Evolutionary conservation across 2,113 vertebrate species (phyloP), one percentile per base, ranked within the genome.

Genomic region (Python bivittatus): DNA sequence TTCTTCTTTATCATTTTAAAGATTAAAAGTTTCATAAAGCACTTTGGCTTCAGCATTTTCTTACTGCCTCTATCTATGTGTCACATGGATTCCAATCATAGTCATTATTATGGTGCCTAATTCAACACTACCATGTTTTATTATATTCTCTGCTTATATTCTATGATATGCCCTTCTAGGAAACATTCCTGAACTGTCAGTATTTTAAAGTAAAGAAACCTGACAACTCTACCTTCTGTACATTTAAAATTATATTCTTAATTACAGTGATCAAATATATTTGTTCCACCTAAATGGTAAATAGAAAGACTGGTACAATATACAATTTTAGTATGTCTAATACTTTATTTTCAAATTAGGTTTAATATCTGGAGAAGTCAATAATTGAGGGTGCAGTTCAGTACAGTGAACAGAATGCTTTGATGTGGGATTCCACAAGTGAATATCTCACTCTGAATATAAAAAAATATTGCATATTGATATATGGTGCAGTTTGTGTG

Each of bases 261-360:
- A 52, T 29, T 84, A 42, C n/a, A 56, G 2, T n/a, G 44, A 29
- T 85, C 11, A 20, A 42, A 84, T 10, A 68, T 56, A 29, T 92
- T 57, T 92, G 10, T 22, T 33, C 38, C 54, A 15, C 23, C 52
- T 54, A 33, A 0, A 8, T 58, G 84, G 10, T 92, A 68, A 20
- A 48, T n/a, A 4, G 23, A 8, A 42, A 86, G 33, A 6, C 86
- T 95, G 93, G 84, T 86, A 64, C 53, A 23, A 89, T 96, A 96
- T 95, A 93, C 91, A 90, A 88, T 96, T 93, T 96, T 93, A 86
- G 42, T 33, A 94, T 94, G 94, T 93, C 56, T 0, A 93, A 95
- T 94, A 94, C 95, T 95, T 92, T 88, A 94, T 89, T 25, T 58
- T 33, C 17, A 38, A 94, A 91, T 83, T 95, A 94, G 96, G 88